Percentiles rank a stretch among this genome's conserved stretches.
Evolutionary conservation across 1,140 invertebrate genomes (phyloP).

Genomic region (Sycophaga agraensis): DNA sequence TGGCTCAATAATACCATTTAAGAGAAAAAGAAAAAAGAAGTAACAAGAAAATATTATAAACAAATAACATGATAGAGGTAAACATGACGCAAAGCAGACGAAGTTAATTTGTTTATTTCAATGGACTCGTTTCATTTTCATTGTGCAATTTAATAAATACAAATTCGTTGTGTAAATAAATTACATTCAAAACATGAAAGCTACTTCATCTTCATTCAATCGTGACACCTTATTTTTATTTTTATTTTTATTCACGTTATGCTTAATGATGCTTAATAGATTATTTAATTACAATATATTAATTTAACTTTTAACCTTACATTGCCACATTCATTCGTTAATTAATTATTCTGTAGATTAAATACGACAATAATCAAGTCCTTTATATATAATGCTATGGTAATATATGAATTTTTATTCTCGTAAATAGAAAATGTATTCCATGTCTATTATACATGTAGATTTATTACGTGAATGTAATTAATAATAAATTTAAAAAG

Average conservation of each 20-base stretch:
- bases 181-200: slow-evolving; percentile 26
- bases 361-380: slow-evolving; percentile 5
- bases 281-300: not conserved
- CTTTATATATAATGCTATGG: not conserved
- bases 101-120: slow-evolving; percentile 21
- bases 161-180: slow-evolving; percentile 30
- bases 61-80: too few relatives aligned
- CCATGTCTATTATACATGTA: slow-evolving; percentile 6
- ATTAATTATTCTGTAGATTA: not conserved
- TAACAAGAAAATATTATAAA: too few relatives aligned
- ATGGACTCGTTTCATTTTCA: slow-evolving; percentile 14
- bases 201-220: slow-evolving; percentile 1
- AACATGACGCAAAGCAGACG: slow-evolving; percentile 10
- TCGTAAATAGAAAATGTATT: not conserved
- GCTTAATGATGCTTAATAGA: not conserved
- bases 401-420: not conserved
- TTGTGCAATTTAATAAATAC: slow-evolving; percentile 26
- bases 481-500: not conserved
- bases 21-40: not conserved
- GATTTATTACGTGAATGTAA: slow-evolving; percentile 8
- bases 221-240: slow-evolving; percentile 2
- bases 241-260: not conserved
- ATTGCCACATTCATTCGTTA: not conserved
- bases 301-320: not conserved
- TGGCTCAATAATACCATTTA: slow-evolving; percentile 7